Evolutionary conservation across 2,888 invertebrate species (phyloP).

Genomic region (Sinotaia quadrata): DNA sequence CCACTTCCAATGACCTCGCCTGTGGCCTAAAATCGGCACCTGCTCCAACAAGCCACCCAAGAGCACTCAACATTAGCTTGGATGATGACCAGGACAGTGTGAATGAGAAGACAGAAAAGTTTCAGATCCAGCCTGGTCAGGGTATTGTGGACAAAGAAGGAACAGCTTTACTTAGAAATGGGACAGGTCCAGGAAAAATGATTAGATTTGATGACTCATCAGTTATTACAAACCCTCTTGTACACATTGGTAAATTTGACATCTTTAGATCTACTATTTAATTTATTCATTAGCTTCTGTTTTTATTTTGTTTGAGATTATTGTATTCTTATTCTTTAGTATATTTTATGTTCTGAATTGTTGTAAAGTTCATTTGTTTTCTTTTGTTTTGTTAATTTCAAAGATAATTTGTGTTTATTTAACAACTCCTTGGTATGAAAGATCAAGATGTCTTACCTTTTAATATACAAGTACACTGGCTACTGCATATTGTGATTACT

Average conservation of each 20-base stretch:
- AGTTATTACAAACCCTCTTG: constrained; percentile 13
- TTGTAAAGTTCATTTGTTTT: too few relatives aligned
- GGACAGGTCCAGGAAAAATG: constrained; percentile 37
- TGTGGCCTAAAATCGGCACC: constrained; percentile 2
- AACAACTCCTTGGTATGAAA: too few relatives aligned
- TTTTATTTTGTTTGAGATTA: too few relatives aligned
- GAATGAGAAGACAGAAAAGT: neutral
- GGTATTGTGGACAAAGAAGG: neutral
- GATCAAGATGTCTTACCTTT: too few relatives aligned
- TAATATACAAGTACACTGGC: too few relatives aligned
- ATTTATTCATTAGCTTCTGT: too few relatives aligned
- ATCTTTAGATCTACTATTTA: too few relatives aligned
- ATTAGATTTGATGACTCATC: constrained; percentile 42
- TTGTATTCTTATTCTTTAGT: too few relatives aligned
- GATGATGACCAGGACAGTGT: constrained; percentile 8
- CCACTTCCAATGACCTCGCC: neutral
- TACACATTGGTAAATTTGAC: neutral
- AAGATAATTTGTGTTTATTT: too few relatives aligned
- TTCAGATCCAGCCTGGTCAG: neutral
- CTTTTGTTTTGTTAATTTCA: too few relatives aligned
- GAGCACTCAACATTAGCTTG: neutral
- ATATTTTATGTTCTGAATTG: too few relatives aligned
- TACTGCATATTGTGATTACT: too few relatives aligned
- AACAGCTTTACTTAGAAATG: neutral
- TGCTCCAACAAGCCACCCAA: neutral